phyloP scores from a whole-genome alignment of 2,113 vertebrate genomes.

The Nestor notabilis region DNA sequence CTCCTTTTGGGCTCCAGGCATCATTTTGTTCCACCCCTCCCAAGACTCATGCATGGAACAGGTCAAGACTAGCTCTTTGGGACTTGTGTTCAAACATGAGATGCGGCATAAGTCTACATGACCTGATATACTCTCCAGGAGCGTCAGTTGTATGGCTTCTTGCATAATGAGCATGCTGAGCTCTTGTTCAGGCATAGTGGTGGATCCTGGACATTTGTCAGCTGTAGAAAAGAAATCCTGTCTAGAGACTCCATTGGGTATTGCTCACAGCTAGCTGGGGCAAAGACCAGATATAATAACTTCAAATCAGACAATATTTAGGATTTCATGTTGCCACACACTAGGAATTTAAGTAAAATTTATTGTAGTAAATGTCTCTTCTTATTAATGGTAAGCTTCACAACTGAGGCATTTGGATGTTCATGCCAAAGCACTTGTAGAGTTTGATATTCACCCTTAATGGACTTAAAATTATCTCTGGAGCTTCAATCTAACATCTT shows the following conservation, averaged over 20 bases:
- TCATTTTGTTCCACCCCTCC: neutral
- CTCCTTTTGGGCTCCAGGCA: neutral
- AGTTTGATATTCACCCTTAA: neutral
- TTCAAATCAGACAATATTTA: neutral
- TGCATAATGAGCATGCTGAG: neutral
- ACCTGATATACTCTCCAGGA: neutral
- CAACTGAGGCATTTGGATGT: neutral
- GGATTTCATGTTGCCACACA: neutral
- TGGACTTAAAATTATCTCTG: neutral
- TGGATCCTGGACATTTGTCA: neutral
- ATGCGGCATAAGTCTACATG: rapidly evolving
- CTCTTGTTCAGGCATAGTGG: neutral
- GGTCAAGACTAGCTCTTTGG: neutral
- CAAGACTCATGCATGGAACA: neutral
- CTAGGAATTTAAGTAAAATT: neutral
- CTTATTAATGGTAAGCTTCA: neutral
- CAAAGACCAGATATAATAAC: neutral
- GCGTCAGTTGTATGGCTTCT: rapidly evolving
- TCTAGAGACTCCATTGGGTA: neutral
- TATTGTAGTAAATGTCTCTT: neutral
- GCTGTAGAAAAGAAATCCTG: neutral
- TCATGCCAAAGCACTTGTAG: neutral
- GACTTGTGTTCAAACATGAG: neutral
- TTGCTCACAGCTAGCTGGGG: neutral
- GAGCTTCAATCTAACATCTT: neutral